These are phyloP conservation scores for Hippolais icterina DNA, from an alignment of 2,113 vertebrate genomes.

Conservation along the genomic window DNA sequence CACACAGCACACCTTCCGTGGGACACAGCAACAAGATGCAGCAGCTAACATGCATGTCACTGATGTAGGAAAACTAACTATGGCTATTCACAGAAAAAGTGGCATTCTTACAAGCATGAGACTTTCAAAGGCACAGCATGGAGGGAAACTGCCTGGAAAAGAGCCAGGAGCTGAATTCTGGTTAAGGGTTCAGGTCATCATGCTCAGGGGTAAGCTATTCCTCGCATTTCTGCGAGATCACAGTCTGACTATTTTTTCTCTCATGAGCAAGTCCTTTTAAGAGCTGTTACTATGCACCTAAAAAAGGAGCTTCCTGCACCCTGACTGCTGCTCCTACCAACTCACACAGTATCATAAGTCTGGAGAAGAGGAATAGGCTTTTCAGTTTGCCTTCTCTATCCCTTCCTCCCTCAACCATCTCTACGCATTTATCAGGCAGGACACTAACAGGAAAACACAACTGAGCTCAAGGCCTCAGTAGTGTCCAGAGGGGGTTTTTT, in stretches of 20 bases:
- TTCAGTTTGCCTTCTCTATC: not conserved
- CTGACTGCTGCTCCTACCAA: not conserved
- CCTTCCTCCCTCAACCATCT: not conserved
- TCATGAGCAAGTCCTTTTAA: not conserved
- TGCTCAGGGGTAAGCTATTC: not conserved
- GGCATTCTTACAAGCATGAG: not conserved
- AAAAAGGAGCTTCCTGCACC: not conserved
- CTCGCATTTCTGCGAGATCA: fast-evolving
- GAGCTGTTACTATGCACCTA: not conserved
- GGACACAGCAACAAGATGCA: fast-evolving
- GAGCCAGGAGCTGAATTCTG: not conserved
- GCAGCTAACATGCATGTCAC: not conserved
- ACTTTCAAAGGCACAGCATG: not conserved
- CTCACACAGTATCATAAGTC: not conserved
- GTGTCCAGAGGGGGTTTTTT: not conserved
- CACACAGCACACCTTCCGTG: not conserved
- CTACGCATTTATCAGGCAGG: not conserved
- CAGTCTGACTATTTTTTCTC: not conserved
- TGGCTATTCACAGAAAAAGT: not conserved
- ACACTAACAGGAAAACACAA: not conserved
- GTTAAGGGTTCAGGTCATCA: not conserved
- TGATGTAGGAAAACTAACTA: not conserved
- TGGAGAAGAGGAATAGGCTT: not conserved
- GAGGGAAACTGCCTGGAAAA: not conserved
- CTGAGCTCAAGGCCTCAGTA: not conserved